Conservation (phyloP, 2,797 vertebrate genomes). For the Lepidocolaptes lacrymiger region DNA sequence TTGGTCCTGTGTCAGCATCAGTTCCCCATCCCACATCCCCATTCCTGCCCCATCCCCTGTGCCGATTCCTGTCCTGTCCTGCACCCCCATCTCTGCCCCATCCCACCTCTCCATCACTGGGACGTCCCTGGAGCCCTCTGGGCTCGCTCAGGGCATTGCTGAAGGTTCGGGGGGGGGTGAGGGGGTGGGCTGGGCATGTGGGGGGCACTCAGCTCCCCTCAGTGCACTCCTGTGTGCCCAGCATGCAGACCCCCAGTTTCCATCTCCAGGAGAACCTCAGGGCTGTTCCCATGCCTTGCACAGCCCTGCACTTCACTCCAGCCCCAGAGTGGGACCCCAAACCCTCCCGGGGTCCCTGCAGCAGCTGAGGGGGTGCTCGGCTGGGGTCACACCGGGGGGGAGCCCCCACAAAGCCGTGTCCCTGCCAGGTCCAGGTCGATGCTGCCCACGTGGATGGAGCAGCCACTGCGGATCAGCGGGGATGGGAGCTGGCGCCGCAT, state of each 20-base stretch:
- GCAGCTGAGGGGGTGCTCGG: rapidly evolving
- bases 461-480: background rate
- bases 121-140: background rate
- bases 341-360: background rate
- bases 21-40: background rate
- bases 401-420: background rate
- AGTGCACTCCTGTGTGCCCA: background rate
- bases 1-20: background rate
- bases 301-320: background rate
- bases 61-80: rapidly evolving
- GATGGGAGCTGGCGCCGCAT: background rate
- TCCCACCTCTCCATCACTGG: background rate
- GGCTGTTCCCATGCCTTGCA: rapidly evolving
- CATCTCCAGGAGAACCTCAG: rapidly evolving
- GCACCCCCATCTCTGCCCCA: too few relatives aligned
- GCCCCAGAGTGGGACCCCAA: rapidly evolving
- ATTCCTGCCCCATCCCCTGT: rapidly evolving
- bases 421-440: background rate
- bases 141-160: rapidly evolving
- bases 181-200: rapidly evolving
- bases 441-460: background rate
- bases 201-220: background rate
- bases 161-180: background rate
- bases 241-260: background rate
- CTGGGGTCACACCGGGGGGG: background rate